A percentile compares a stretch with the other conserved stretches of the same genome.
phyloP scores from a whole-genome alignment of 2,797 vertebrate species.

The Echeneis naucrates region DNA sequence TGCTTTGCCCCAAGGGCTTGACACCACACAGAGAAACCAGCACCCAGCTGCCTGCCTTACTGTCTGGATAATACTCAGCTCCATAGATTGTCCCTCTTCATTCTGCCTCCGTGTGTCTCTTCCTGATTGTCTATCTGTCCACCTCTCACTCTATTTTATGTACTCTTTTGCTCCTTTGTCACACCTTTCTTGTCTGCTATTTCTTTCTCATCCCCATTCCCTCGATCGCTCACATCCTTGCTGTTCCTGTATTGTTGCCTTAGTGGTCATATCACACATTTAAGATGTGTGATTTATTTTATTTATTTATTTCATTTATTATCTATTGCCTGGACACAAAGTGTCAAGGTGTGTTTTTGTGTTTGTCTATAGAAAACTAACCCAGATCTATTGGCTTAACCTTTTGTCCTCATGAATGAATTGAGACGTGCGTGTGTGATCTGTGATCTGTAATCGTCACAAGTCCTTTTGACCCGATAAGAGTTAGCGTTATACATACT shows the following conservation, averaged over 20 bases:
- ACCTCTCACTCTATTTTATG: conserved; percentile 52
- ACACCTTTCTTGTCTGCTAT: conserved; percentile 58
- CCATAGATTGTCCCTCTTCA: conserved; percentile 48
- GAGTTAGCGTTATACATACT: conserved; percentile 1
- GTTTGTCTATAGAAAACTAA: background rate
- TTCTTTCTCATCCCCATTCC: conserved; percentile 15
- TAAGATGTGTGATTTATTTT: too few species aligned
- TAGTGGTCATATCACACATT: conserved; percentile 76
- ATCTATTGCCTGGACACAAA: conserved; percentile 24
- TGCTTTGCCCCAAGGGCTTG: conserved; percentile 59
- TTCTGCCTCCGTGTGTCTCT: conserved; percentile 24
- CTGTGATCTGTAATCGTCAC: conserved; percentile 15
- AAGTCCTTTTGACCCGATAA: conserved; percentile 8
- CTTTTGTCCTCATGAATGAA: conserved; percentile 12
- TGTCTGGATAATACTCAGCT: conserved; percentile 68
- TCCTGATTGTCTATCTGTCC: conserved; percentile 18
- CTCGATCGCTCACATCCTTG: conserved; percentile 33
- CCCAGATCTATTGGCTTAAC: conserved; percentile 24
- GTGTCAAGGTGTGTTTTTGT: conserved; percentile 34
- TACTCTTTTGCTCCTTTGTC: conserved; percentile 59
- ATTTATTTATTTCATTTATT: too few species aligned
- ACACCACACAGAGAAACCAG: conserved; percentile 59
- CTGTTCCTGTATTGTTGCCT: conserved; percentile 75
- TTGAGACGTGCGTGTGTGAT: background rate
- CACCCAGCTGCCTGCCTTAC: conserved; percentile 56